A percentile compares a stretch with the other conserved stretches of the same genome.
These are phyloP conservation scores for Oegoconia quadripuncta DNA, from an alignment of 2,888 invertebrate genomes.

Conservation along the genomic window DNA sequence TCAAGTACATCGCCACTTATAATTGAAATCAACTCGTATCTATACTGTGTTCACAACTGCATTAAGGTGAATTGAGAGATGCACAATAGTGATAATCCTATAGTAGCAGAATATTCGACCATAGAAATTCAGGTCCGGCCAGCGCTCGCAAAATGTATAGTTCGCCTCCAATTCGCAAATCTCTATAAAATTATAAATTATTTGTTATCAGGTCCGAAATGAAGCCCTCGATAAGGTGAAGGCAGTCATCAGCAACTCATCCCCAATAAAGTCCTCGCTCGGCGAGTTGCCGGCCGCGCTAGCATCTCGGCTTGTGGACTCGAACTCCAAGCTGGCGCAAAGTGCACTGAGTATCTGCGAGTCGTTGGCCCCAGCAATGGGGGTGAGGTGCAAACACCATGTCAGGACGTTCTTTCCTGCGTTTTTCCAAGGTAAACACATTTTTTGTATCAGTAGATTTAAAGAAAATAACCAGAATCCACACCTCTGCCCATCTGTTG, in stretches of 20 bases:
- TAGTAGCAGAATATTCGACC: too few relatives aligned
- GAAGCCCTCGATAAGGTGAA: slow-evolving; percentile 87
- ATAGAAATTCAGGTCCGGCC: too few relatives aligned
- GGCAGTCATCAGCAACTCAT: slow-evolving; percentile 85
- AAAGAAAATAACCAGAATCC: too few relatives aligned
- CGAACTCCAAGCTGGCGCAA: slow-evolving; percentile 95
- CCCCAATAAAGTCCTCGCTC: slow-evolving; percentile 89
- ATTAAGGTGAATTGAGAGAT: too few relatives aligned
- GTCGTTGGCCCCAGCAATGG: slow-evolving; percentile 89
- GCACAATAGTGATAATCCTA: too few relatives aligned
- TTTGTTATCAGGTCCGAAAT: slow-evolving; percentile 75
- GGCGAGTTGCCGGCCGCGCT: slow-evolving; percentile 92
- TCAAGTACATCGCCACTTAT: too few relatives aligned
- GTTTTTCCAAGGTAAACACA: slow-evolving; percentile 90
- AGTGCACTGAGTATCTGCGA: slow-evolving; percentile 91
- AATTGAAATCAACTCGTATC: too few relatives aligned
- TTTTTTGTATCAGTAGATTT: too few relatives aligned
- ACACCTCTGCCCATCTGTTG: too few relatives aligned
- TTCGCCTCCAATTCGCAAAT: neutral
- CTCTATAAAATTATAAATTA: neutral
- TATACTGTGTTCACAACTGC: too few relatives aligned
- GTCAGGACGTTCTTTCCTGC: slow-evolving; percentile 91
- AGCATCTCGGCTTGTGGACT: slow-evolving; percentile 88
- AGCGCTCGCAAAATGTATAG: neutral
- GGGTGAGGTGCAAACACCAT: slow-evolving; percentile 87